Base-by-base conservation (phyloP, 2,888 invertebrate species). In the Biston stratarius region DNA sequence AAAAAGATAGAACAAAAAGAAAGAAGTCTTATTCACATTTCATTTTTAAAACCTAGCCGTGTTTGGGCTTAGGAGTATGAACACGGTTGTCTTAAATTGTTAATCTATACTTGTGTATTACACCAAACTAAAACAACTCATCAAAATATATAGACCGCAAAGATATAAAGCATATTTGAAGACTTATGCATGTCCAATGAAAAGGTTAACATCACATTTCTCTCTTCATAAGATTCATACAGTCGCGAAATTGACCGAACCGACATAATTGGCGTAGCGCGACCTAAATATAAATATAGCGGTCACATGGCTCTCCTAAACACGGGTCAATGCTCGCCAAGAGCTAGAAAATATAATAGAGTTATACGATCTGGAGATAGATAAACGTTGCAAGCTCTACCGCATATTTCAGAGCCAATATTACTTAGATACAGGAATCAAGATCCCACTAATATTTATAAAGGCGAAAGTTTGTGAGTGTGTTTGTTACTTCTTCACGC, bases 251-350 rank as follows among this genome's bases (percentile, higher is more conserved):
- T 10, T 10, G 47, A 5, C 11, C 48, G 48, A 6, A 38, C 38
- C 10, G 15, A 48, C 48, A 48, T 15, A 33, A 33, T 48, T 48
- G 48, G 24, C 24, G 11, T 24, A 48, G 15, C 11, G 48, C 24
- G 48, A 61, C 69, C 74, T 61, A 71, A 49, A 70, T 74, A 61
- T 14, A 70, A 58, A 52, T 36, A 52, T 36, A 33, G 48, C 48
- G 48, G 33, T 48, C 48, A 48, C 24, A 48, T 48, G 48, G 45
- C 0, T 5, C 9, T 48, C 48, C 48, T 48, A 33, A 48, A 48
- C 48, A 11, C 33, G 24, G 47, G 48, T 48, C 48, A 24, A 48
- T 11, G 48, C 48, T 48, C 48, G 11, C 24, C 5, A 24, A 6
- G 10, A 48, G 48, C 24, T 48, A 33, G 48, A 9, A 6, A 24